Conservation (phyloP, 2,888 invertebrate species). For the Pachycephus smyrnensis region DNA sequence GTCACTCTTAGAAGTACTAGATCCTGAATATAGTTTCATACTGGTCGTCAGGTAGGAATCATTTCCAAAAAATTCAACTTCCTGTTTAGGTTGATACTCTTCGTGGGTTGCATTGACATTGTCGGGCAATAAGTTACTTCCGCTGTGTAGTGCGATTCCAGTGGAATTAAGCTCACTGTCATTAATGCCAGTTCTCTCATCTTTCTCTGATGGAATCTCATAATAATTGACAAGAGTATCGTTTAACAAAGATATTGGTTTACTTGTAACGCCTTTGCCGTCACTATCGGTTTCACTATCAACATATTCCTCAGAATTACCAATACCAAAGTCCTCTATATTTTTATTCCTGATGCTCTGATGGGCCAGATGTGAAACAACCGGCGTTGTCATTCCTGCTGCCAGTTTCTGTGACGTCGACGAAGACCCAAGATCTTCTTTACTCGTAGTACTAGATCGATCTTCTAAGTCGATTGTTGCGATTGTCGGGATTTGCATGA, state of each 20-base stretch:
- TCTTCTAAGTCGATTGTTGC: neutral
- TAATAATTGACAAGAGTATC: slow-evolving; percentile 54
- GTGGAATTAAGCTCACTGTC: neutral
- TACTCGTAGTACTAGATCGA: neutral
- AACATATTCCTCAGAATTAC: neutral
- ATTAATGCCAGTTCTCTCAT: slow-evolving; percentile 12
- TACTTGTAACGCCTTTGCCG: neutral
- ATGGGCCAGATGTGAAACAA: neutral
- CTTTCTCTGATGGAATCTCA: neutral
- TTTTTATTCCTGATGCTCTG: neutral
- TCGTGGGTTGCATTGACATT: neutral
- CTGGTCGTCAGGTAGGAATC: neutral
- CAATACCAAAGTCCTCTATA: neutral
- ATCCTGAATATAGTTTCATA: neutral
- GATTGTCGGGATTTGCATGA: neutral
- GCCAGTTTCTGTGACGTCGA: neutral
- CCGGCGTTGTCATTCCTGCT: neutral
- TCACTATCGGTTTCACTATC: neutral
- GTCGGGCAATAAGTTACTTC: neutral
- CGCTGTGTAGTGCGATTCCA: neutral
- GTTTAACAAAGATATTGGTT: slow-evolving; percentile 46
- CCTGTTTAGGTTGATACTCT: neutral
- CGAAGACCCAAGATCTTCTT: neutral
- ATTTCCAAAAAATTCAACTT: neutral
- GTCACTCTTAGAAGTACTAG: neutral